Conservation (phyloP, 2,888 invertebrate species). For the Anaspis maculata region DNA sequence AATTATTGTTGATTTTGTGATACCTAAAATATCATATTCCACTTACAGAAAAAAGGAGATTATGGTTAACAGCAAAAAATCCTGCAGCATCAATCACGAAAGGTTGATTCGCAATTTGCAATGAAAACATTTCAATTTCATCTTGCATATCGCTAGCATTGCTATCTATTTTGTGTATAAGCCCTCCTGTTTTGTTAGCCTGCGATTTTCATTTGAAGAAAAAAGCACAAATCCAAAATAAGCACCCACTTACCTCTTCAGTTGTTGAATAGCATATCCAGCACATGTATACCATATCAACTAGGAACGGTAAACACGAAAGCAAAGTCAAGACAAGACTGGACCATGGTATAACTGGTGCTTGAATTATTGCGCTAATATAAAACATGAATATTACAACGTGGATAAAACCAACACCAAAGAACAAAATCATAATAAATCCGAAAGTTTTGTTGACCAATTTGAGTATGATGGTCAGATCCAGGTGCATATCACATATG, state of each 20-base stretch:
- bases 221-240: neutral
- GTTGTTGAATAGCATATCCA: neutral
- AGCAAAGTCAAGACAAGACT: neutral
- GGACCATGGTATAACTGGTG: neutral
- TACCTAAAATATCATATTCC: neutral
- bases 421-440: constrained; percentile 18
- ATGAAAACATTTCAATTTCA: constrained; percentile 34
- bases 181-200: constrained; percentile 26
- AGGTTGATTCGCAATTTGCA: constrained; percentile 33
- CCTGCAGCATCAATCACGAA: constrained; percentile 33
- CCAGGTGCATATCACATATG: constrained; percentile 22
- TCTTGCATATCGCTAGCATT: constrained; percentile 28
- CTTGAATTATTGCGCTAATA: neutral
- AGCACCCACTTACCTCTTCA: neutral
- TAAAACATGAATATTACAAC: constrained; percentile 1
- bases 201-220: constrained; percentile 16
- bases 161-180: constrained; percentile 31
- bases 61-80: constrained; percentile 31
- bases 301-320: neutral
- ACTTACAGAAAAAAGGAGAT: constrained; percentile 31
- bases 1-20: neutral
- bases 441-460: constrained; percentile 23
- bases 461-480: constrained; percentile 21
- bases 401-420: constrained; percentile 22
- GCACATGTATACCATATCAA: neutral